A percentile compares a stretch with the other conserved stretches of the same genome.
Evolutionary conservation across 2,113 vertebrate species (phyloP).

Genomic region (Hyla sarda): DNA sequence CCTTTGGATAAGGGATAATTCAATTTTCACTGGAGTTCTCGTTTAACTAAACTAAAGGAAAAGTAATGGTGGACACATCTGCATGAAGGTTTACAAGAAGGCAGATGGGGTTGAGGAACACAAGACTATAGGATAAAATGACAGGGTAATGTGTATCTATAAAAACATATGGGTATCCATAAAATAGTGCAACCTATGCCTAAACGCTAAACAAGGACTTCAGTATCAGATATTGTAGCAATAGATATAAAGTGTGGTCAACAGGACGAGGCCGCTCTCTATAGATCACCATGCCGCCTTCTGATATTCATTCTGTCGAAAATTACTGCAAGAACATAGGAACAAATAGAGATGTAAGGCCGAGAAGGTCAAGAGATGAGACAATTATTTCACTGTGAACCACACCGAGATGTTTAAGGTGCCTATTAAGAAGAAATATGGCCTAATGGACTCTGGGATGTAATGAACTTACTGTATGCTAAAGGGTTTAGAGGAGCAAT

Average conservation of each 20-base stretch:
- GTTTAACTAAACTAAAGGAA: too few species aligned
- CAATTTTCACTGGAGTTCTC: too few species aligned
- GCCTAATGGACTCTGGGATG: background rate
- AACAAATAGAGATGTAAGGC: slow-evolving; percentile 4
- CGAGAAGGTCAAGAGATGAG: background rate
- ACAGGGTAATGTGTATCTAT: too few species aligned
- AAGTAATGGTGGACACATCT: too few species aligned
- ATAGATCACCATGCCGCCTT: background rate
- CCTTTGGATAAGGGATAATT: too few species aligned
- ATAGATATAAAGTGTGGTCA: background rate
- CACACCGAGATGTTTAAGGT: background rate
- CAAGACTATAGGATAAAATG: too few species aligned
- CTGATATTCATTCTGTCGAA: background rate
- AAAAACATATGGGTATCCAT: too few species aligned
- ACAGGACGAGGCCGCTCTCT: background rate
- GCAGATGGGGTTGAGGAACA: too few species aligned
- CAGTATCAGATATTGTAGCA: background rate
- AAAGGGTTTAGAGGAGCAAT: background rate
- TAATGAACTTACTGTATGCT: slow-evolving; percentile 17
- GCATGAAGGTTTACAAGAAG: too few species aligned
- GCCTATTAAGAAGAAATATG: slow-evolving; percentile 8
- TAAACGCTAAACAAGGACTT: background rate
- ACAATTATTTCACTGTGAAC: background rate
- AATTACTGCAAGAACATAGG: background rate
- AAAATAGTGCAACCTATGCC: too few species aligned